Evolutionary conservation across 92 coral and sea anemone species (phyloP).

Genomic region (Actinostola sp.): DNA sequence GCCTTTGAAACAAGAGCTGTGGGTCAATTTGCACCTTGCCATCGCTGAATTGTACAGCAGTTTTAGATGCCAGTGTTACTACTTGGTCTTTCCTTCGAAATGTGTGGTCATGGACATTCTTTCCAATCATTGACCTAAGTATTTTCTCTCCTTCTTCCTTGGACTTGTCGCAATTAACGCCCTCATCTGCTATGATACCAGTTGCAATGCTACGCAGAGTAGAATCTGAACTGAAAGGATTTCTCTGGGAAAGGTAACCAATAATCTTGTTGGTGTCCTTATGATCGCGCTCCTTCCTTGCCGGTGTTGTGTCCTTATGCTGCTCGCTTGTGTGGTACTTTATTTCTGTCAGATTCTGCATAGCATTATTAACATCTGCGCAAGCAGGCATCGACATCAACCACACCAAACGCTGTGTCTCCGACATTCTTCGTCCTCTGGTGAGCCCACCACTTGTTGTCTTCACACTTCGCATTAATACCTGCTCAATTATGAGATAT

Average conservation of each 20-base stretch:
- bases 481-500: no score
- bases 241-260: constrained; percentile 16
- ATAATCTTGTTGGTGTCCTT: constrained; percentile 26
- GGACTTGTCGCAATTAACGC: constrained; percentile 32
- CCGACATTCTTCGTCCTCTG: constrained; percentile 39
- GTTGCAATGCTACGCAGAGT: constrained; percentile 40
- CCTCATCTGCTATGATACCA: constrained; percentile 31
- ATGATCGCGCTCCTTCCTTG: constrained; percentile 43
- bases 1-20: constrained; percentile 43
- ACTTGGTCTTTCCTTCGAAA: constrained; percentile 16
- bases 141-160: constrained; percentile 22
- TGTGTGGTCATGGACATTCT: constrained; percentile 14
- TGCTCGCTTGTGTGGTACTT: no score
- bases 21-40: constrained; percentile 33
- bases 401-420: no score
- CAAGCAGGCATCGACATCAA: no score
- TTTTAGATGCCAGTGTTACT: no score
- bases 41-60: constrained; percentile 11
- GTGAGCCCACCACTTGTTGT: constrained; percentile 32
- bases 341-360: no score
- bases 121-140: constrained; percentile 20
- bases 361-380: no score
- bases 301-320: no score
- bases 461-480: no score
- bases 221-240: constrained; percentile 35